A percentile compares a stretch with the other conserved stretches of the same genome.
Conservation (phyloP, 1,140 invertebrate species). For the Drosophila arizonae region DNA sequence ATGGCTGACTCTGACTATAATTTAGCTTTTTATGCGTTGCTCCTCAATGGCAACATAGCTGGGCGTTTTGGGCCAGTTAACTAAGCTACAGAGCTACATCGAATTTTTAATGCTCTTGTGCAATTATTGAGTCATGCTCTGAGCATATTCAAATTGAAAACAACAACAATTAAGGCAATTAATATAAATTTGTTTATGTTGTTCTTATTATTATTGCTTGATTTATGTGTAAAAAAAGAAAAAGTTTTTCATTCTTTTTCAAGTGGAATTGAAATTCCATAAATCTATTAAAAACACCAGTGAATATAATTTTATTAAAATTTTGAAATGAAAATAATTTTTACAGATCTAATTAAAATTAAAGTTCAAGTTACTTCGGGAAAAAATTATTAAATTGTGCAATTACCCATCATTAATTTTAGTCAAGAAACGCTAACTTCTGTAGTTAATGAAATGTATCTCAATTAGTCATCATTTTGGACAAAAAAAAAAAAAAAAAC, state of each 20-base stretch:
- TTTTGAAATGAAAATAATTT: too few species aligned
- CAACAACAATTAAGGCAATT: not conserved
- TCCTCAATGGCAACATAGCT: slow-evolving; percentile 50
- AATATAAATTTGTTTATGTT: slow-evolving; percentile 8
- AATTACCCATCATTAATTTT: too few species aligned
- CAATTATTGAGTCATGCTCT: slow-evolving; percentile 1
- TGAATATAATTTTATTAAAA: too few species aligned
- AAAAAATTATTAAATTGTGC: too few species aligned
- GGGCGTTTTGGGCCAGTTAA: slow-evolving; percentile 49
- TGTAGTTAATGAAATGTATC: too few species aligned
- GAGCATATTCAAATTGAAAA: not conserved
- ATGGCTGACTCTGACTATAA: slow-evolving; percentile 53
- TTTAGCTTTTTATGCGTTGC: slow-evolving; percentile 67
- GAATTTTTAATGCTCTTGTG: not conserved
- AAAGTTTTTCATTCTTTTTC: not conserved
- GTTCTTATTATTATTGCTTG: not conserved
- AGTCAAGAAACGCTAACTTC: too few species aligned
- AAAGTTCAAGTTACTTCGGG: too few species aligned
- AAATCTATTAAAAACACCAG: too few species aligned
- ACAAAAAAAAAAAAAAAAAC: too few species aligned
- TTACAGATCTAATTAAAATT: too few species aligned
- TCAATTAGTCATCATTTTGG: too few species aligned
- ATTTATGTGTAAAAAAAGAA: not conserved
- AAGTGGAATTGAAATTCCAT: not conserved
- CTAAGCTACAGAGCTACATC: slow-evolving; percentile 40